These are phyloP conservation scores for Xestia c-nigrum DNA, from an alignment of 2,888 invertebrate species.

Conservation along the genomic window DNA sequence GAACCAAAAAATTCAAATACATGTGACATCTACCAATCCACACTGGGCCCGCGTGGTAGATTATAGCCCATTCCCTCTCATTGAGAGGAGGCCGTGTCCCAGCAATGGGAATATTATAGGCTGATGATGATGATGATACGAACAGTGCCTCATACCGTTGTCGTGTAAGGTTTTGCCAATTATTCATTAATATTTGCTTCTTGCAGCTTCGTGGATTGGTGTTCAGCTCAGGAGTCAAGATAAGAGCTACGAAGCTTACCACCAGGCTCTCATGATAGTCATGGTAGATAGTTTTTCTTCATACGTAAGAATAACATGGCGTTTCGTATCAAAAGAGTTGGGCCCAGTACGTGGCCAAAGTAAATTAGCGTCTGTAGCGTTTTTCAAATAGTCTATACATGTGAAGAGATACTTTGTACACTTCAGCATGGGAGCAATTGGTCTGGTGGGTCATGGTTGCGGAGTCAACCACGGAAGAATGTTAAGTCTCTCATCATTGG, in stretches of 20 bases:
- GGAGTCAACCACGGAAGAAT: background rate
- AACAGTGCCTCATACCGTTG: background rate
- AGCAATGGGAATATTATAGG: no score
- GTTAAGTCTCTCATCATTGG: no score
- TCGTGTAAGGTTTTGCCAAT: background rate
- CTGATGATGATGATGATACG: no score
- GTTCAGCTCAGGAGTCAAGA: background rate
- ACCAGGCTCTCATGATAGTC: background rate
- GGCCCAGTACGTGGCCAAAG: background rate
- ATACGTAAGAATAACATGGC: background rate
- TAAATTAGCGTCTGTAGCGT: background rate
- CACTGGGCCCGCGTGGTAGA: no score
- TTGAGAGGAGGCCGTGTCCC: no score
- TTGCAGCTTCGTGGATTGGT: background rate
- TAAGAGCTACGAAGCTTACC: no score
- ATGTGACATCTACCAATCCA: no score
- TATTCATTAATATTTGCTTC: background rate
- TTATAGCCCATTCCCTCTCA: no score
- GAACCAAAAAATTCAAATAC: no score
- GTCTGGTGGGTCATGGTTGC: background rate
- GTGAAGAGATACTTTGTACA: background rate
- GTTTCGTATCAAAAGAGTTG: background rate
- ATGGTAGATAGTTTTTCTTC: background rate
- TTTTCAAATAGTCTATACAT: background rate
- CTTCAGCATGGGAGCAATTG: background rate